A percentile compares a stretch with the other conserved stretches of the same genome.
Conservation (phyloP, 2,113 vertebrate species). For the Etheostoma spectabile region DNA sequence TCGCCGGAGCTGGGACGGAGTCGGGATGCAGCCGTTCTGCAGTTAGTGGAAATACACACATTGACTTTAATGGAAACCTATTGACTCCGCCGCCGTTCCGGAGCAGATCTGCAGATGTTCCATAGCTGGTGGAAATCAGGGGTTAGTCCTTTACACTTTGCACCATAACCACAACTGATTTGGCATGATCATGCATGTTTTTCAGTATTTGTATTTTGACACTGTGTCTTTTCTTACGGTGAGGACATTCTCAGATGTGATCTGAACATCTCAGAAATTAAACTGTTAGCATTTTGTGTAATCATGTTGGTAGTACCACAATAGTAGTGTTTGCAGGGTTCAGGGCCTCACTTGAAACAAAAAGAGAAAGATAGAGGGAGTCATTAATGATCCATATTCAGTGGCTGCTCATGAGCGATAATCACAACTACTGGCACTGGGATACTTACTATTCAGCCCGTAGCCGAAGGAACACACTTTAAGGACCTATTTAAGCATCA, state of each 20-base stretch:
- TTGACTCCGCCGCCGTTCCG: no score
- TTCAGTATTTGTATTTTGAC: neutral
- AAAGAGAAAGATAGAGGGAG: constrained; percentile 14
- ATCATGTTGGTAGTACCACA: neutral
- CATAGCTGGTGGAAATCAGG: no score
- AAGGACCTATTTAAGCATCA: constrained; percentile 44
- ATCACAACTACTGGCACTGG: constrained; percentile 45
- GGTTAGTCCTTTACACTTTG: no score
- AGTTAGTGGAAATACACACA: no score
- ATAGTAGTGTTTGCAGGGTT: constrained; percentile 19
- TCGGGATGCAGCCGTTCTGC: no score
- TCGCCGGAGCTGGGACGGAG: no score
- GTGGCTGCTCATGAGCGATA: constrained; percentile 49
- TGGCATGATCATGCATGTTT: no score
- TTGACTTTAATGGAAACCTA: no score
- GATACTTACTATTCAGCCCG: constrained; percentile 60
- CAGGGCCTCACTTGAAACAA: constrained; percentile 21
- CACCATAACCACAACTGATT: neutral
- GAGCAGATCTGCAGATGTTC: no score
- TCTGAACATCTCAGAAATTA: constrained; percentile 3
- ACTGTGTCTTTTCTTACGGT: neutral
- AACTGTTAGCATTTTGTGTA: constrained; percentile 3
- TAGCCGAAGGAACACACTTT: constrained; percentile 41
- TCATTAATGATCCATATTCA: constrained; percentile 59
- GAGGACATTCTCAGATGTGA: neutral